These are phyloP conservation scores for Calameuta idolon DNA, from an alignment of 2,888 invertebrate genomes.

Conservation along the genomic window DNA sequence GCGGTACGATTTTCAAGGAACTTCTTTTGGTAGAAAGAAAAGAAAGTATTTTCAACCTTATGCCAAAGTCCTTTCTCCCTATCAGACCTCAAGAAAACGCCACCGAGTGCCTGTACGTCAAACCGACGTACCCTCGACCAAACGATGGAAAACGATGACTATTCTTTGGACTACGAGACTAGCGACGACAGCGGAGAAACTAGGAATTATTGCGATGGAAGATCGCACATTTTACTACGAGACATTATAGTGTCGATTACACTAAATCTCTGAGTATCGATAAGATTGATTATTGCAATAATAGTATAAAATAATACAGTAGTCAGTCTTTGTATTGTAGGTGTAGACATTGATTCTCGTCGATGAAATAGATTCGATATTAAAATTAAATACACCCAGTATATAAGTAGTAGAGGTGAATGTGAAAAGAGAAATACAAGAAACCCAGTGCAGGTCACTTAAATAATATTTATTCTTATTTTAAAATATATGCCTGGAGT, in stretches of 20 bases:
- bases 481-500: slow-evolving; percentile 48
- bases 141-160: not conserved
- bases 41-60: not conserved
- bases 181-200: not conserved
- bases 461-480: slow-evolving; percentile 51
- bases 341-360: not conserved
- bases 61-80: not conserved
- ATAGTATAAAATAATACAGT: not conserved
- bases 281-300: no score
- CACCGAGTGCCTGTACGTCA: not conserved
- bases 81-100: slow-evolving; percentile 15
- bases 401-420: not conserved
- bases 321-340: not conserved
- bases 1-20: slow-evolving; percentile 23
- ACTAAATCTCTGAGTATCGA: not conserved
- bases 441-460: slow-evolving; percentile 15
- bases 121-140: not conserved
- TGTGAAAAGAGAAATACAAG: not conserved
- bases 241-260: not conserved
- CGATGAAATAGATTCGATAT: not conserved
- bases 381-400: not conserved
- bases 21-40: not conserved
- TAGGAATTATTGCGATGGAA: no score
- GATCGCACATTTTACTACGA: no score
- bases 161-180: not conserved